These are phyloP conservation scores for Hiodon tergisus DNA, from an alignment of 2,113 vertebrate genomes.

Conservation along the genomic window DNA sequence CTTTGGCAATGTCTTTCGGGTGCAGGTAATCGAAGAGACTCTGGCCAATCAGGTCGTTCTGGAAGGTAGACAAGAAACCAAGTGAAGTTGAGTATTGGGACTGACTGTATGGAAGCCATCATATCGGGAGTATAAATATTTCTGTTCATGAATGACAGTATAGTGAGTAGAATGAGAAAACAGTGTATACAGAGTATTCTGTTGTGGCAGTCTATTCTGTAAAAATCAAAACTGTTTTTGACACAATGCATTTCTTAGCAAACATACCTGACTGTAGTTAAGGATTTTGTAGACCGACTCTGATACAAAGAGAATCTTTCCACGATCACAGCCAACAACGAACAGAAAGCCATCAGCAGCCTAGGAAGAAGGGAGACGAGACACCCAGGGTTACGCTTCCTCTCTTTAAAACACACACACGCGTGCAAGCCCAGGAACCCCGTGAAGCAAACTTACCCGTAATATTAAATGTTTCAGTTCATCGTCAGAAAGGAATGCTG, in stretches of 20 bases:
- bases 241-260: slow-evolving; percentile 17
- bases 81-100: background rate
- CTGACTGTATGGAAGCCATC: background rate
- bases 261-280: slow-evolving; percentile 93
- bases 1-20: slow-evolving; percentile 99
- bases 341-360: slow-evolving; percentile 98
- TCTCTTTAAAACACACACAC: background rate
- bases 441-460: slow-evolving; percentile 67
- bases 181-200: too few species aligned
- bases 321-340: slow-evolving; percentile 95
- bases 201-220: too few species aligned
- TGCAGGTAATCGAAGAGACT: slow-evolving; percentile 98
- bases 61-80: background rate
- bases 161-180: too few species aligned
- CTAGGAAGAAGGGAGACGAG: slow-evolving; percentile 53
- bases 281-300: slow-evolving; percentile 99
- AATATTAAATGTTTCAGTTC: slow-evolving; percentile 97
- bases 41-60: slow-evolving; percentile 97
- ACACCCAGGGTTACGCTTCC: slow-evolving; percentile 22
- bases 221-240: background rate
- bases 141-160: background rate
- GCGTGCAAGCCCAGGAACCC: background rate
- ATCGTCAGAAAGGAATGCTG: slow-evolving; percentile 93
- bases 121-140: background rate
- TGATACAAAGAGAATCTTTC: slow-evolving; percentile 97